Evolutionary conservation across 2,113 vertebrate genomes (phyloP).

Genomic region (Zosterops borbonicus): DNA sequence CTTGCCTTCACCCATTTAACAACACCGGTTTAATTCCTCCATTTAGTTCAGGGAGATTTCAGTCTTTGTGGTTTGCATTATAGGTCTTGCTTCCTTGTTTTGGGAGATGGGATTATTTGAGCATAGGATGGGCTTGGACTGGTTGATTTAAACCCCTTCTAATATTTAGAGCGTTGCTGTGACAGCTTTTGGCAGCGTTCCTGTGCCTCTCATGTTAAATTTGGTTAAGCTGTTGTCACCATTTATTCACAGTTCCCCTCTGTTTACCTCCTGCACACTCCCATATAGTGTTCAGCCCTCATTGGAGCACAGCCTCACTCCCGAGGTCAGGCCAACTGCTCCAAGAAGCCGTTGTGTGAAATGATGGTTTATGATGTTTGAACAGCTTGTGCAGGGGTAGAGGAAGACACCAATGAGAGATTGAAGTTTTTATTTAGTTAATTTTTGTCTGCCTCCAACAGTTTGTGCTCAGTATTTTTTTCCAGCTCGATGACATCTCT

Average conservation of each 20-base stretch:
- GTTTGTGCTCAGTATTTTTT: background rate
- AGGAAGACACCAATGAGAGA: background rate
- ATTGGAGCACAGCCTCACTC: background rate
- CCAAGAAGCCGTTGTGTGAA: background rate
- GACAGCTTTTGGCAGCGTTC: conserved; percentile 33
- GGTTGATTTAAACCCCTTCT: background rate
- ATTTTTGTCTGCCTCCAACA: background rate
- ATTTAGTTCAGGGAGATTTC: background rate
- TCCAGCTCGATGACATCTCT: background rate
- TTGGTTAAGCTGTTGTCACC: conserved; percentile 46
- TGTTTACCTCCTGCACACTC: background rate
- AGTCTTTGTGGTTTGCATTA: background rate
- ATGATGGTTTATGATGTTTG: background rate
- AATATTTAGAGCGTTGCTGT: background rate
- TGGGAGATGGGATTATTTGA: background rate
- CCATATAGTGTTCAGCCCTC: background rate
- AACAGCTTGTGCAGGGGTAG: background rate
- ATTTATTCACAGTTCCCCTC: conserved; percentile 32
- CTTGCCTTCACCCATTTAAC: background rate
- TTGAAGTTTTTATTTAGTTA: background rate
- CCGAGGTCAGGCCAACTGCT: background rate
- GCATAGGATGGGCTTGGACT: background rate
- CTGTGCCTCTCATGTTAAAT: conserved; percentile 2
- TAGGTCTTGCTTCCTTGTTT: background rate
- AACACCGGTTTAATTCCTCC: background rate